Evolutionary conservation across 2,113 vertebrate species (phyloP).

Genomic region (Alligator sinensis): DNA sequence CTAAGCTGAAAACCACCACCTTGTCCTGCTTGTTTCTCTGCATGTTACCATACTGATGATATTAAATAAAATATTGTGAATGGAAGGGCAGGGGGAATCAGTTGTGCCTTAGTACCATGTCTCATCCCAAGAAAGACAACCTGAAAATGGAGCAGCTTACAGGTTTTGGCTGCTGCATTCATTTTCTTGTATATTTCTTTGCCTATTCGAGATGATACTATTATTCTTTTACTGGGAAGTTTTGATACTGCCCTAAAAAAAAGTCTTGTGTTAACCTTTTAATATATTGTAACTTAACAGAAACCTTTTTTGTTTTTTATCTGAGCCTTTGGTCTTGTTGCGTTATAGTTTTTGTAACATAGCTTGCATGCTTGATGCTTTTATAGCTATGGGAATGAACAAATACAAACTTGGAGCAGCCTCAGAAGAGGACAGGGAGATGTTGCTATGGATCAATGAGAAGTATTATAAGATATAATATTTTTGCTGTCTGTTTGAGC

Average conservation of each 20-base stretch:
- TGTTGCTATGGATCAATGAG: no score
- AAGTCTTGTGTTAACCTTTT: background rate
- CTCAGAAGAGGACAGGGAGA: background rate
- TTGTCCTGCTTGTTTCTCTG: background rate
- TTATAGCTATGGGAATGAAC: background rate
- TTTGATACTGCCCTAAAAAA: background rate
- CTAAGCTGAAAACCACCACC: background rate
- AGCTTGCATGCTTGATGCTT: background rate
- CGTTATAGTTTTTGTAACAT: background rate
- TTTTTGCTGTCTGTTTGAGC: no score
- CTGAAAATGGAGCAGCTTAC: background rate
- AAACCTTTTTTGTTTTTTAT: background rate
- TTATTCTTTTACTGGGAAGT: background rate
- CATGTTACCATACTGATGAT: background rate
- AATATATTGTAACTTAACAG: background rate
- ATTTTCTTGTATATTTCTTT: background rate
- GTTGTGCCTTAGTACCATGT: background rate
- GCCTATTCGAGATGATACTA: background rate
- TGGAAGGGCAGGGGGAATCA: background rate
- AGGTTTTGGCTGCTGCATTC: fast-evolving
- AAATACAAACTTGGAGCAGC: no score
- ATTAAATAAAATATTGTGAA: background rate
- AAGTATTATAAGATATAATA: no score
- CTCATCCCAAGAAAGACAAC: background rate
- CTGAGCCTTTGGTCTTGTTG: background rate